Percentiles rank a stretch among this genome's conserved stretches.
Evolutionary conservation across 2,797 vertebrate species (phyloP).

Genomic region (Crotalus adamanteus): DNA sequence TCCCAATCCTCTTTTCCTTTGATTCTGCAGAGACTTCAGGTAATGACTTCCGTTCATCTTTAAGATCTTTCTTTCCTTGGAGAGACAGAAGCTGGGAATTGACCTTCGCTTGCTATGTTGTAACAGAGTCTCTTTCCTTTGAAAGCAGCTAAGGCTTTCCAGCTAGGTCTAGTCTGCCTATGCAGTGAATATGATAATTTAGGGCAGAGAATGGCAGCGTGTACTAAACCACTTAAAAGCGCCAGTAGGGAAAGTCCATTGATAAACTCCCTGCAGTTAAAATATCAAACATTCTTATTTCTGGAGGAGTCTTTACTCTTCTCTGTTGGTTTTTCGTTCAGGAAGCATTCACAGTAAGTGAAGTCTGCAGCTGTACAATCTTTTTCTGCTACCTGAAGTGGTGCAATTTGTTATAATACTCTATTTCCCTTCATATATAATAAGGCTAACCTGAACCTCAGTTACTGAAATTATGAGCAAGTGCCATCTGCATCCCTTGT

Average conservation of each 20-base stretch:
- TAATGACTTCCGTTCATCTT: not conserved
- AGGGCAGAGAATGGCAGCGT: not conserved
- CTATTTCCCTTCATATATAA: not conserved
- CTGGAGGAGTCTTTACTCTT: not conserved
- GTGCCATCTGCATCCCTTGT: not conserved
- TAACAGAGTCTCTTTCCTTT: not conserved
- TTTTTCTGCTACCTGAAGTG: not conserved
- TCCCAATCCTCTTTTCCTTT: not conserved
- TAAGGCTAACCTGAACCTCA: not conserved
- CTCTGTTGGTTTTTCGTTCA: not conserved
- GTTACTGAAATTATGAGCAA: not conserved
- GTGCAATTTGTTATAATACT: not conserved
- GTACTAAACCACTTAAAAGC: not conserved
- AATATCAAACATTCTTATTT: not conserved
- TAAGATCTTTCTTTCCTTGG: not conserved
- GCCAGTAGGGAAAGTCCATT: not conserved
- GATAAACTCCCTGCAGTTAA: not conserved
- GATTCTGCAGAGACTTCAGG: not conserved
- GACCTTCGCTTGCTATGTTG: not conserved
- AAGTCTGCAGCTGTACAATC: not conserved
- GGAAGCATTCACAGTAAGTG: no score
- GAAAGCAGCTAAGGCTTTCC: not conserved
- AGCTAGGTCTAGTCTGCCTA: not conserved
- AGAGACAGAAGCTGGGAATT: not conserved
- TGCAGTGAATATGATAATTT: not conserved